phyloP scores from a whole-genome alignment of 2,888 invertebrate genomes.

The Chrysopilus asiliformis region DNA sequence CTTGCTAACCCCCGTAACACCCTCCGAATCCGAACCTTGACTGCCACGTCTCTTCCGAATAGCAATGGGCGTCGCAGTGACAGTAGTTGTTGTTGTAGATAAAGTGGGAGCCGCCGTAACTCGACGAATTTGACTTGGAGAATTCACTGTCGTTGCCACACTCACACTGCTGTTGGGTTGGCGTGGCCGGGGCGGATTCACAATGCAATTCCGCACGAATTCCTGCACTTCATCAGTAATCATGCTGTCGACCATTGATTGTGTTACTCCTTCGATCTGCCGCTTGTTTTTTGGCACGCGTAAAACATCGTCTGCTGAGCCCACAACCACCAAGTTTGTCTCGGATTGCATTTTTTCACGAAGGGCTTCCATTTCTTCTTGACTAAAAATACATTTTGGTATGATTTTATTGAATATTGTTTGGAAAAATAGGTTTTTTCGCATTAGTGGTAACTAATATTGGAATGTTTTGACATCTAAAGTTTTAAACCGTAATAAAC shows the following conservation, averaged over 20 bases:
- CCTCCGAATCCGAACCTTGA: slow-evolving; percentile 11
- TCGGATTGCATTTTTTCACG: slow-evolving; percentile 64
- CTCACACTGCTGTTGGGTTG: slow-evolving; percentile 6
- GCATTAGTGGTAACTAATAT: too few relatives aligned
- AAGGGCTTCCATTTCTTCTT: slow-evolving; percentile 64
- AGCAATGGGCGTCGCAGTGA: too few relatives aligned
- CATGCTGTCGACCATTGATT: slow-evolving; percentile 64
- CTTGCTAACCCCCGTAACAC: neutral
- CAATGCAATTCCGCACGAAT: slow-evolving; percentile 46
- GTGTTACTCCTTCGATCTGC: slow-evolving; percentile 60
- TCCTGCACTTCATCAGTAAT: slow-evolving; percentile 57
- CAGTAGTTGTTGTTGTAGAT: slow-evolving; percentile 25
- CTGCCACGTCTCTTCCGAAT: slow-evolving; percentile 13
- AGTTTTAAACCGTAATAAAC: too few relatives aligned
- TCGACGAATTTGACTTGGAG: neutral
- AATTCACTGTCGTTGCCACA: neutral
- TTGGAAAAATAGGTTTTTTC: too few relatives aligned
- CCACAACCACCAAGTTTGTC: slow-evolving; percentile 62
- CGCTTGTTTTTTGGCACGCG: slow-evolving; percentile 56
- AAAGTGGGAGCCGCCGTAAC: slow-evolving; percentile 37
- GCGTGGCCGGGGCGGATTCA: slow-evolving; percentile 41
- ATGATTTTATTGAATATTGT: too few relatives aligned
- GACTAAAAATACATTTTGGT: slow-evolving; percentile 34
- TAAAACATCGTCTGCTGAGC: slow-evolving; percentile 63
- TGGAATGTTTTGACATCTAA: too few relatives aligned